These are phyloP conservation scores for Ostrea denselamellosa DNA, from an alignment of 1,140 invertebrate genomes.

Conservation along the genomic window DNA sequence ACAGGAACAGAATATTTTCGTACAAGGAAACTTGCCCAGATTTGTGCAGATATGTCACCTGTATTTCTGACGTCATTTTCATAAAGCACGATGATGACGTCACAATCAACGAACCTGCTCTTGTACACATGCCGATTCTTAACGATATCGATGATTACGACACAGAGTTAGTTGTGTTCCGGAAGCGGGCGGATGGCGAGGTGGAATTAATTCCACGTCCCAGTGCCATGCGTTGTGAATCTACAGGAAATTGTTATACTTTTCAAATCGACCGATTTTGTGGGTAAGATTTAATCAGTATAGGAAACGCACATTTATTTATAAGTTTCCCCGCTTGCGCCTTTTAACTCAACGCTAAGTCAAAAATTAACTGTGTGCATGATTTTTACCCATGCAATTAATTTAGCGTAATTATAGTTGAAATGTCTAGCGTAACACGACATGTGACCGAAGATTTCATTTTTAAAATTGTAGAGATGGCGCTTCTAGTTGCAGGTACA, in stretches of 20 bases:
- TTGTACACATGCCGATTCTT: slow-evolving; percentile 59
- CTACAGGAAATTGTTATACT: slow-evolving; percentile 61
- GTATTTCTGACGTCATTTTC: slow-evolving; percentile 58
- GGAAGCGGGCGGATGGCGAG: slow-evolving; percentile 53
- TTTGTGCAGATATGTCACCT: slow-evolving; percentile 54
- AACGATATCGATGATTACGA: slow-evolving; percentile 62
- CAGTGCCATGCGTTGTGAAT: slow-evolving; percentile 60
- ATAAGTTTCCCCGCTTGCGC: too few relatives aligned
- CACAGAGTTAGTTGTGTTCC: slow-evolving; percentile 62
- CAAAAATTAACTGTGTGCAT: too few relatives aligned
- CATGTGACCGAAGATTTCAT: too few relatives aligned
- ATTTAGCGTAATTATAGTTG: too few relatives aligned
- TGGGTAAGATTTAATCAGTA: slow-evolving; percentile 44
- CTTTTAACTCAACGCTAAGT: too few relatives aligned
- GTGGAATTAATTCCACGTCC: slow-evolving; percentile 51
- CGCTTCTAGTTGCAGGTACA: slow-evolving; percentile 18
- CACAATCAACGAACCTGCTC: slow-evolving; percentile 49
- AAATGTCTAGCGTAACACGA: too few relatives aligned
- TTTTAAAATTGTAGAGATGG: slow-evolving; percentile 7
- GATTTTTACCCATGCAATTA: too few relatives aligned
- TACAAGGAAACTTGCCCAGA: slow-evolving; percentile 62
- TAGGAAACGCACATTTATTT: too few relatives aligned
- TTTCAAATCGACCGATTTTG: slow-evolving; percentile 60
- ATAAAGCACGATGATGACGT: slow-evolving; percentile 60
- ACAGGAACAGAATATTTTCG: slow-evolving; percentile 60